Evolutionary conservation across 2,113 vertebrate genomes (phyloP), one percentile per base, ranked within the genome.

Genomic region (Psittacara wagleri): DNA sequence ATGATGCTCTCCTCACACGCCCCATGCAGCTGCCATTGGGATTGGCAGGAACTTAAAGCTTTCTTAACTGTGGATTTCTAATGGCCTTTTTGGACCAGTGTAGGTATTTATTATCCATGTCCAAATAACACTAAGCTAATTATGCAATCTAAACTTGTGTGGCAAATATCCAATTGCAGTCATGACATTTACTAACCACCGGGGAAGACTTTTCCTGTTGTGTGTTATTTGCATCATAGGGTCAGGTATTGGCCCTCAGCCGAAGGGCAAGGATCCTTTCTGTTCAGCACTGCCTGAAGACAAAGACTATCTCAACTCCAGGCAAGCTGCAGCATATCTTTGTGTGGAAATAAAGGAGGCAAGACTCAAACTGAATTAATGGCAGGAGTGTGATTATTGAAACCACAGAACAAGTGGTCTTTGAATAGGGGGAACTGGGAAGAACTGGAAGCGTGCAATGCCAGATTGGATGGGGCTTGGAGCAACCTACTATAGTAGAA

Each of bases 51-150:
- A 77, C 85, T 86, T 93, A 1, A 11, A 77, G 94, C 49, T 95
- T 97, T 92, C 95, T 91, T 96, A 83, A 78, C 85, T 43, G 25
- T 25, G 82, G 88, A 74, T 57, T 95, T 46, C 88, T 96, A 92
- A 95, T 94, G 88, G 94, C 59, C 83, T 93, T 97, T 94, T 96
- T 96, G 94, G 94, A 95, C 41, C 5, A 2, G 13, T 48, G 8
- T 73, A 69, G 72, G 90, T 76, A 96, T 95, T 94, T 85, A 94
- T 83, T 93, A 66, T 44, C 85, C 83, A 13, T 55, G 69, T 89
- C 94, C 73, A 92, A 95, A 84, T 87, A 79, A 82, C 24, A 11
- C 48, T 68, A 75, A 89, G 89, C 95, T 92, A 91, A 95, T 91
- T 91, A 70, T 19, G 33, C 80, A 91, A 31, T 33, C 84, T 44